phyloP scores from a whole-genome alignment of 2,888 invertebrate species.

The Dryobotodes eremita region DNA sequence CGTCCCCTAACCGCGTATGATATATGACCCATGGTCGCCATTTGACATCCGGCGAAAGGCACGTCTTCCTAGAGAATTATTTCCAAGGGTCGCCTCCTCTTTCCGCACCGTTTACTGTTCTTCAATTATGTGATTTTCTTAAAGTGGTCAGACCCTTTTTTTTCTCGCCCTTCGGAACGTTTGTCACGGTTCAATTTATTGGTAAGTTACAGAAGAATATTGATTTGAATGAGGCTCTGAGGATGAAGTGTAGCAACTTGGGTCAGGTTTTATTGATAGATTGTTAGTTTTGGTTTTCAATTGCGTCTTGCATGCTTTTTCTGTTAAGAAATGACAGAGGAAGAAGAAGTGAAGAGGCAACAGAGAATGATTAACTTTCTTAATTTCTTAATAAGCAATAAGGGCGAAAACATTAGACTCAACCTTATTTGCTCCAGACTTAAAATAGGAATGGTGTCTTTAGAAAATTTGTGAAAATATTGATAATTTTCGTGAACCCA shows the following conservation, averaged over 20 bases:
- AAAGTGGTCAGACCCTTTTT: constrained; percentile 86
- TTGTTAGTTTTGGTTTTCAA: background rate
- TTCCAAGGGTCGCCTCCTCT: constrained; percentile 82
- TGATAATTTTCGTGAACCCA: background rate
- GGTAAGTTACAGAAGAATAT: constrained; percentile 71
- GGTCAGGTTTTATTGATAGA: constrained; percentile 18
- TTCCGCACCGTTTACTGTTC: constrained; percentile 89
- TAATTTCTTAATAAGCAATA: background rate
- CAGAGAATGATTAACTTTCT: background rate
- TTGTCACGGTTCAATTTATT: constrained; percentile 78
- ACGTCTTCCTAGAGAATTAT: constrained; percentile 81
- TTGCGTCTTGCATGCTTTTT: background rate
- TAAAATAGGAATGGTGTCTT: background rate
- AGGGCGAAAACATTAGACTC: background rate
- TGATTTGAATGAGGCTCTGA: constrained; percentile 55
- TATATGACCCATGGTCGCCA: constrained; percentile 80
- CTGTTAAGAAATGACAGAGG: background rate
- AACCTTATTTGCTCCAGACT: background rate
- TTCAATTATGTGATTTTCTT: constrained; percentile 90
- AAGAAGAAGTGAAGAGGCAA: too few species aligned
- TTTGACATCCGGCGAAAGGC: constrained; percentile 83
- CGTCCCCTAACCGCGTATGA: constrained; percentile 82
- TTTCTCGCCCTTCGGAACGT: constrained; percentile 70
- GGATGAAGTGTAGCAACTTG: constrained; percentile 9
- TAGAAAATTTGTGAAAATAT: background rate